Conservation (phyloP, 2,113 vertebrate genomes). For the Leucoraja erinaceus region DNA sequence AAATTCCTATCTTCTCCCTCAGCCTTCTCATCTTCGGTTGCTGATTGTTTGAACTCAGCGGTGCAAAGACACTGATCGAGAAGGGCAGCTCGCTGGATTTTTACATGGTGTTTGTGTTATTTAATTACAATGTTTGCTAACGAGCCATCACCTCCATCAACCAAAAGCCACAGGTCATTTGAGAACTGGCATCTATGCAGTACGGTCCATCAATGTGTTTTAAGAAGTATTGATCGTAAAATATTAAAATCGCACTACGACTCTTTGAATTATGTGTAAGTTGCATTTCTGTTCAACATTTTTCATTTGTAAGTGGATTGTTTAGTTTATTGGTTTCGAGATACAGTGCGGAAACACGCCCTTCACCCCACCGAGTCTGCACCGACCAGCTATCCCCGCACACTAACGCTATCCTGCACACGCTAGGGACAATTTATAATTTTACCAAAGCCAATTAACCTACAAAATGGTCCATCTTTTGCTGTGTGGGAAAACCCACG, state of each 20-base stretch:
- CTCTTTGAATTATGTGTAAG: not conserved
- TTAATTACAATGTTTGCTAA: slow-evolving; percentile 22
- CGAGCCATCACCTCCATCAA: not conserved
- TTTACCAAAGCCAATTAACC: too few species aligned
- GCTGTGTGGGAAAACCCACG: too few species aligned
- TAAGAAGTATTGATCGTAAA: not conserved
- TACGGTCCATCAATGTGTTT: not conserved
- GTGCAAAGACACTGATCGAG: slow-evolving; percentile 2
- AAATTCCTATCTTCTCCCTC: slow-evolving; percentile 16
- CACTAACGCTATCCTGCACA: too few species aligned
- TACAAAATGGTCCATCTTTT: too few species aligned
- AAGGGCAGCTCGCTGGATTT: slow-evolving; percentile 5
- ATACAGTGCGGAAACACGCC: too few species aligned
- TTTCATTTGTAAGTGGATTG: not conserved
- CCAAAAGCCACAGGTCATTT: not conserved
- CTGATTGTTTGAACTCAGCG: slow-evolving; percentile 26
- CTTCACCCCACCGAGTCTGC: too few species aligned
- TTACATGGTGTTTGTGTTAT: not conserved
- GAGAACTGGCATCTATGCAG: too few species aligned
- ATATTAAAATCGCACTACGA: not conserved
- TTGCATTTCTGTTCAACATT: not conserved
- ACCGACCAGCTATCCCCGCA: too few species aligned
- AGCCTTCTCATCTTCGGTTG: not conserved
- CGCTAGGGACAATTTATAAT: too few species aligned
- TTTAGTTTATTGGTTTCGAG: too few species aligned